Evolutionary conservation across 2,113 vertebrate genomes (phyloP).

Genomic region (Prochilodus magdalenae): DNA sequence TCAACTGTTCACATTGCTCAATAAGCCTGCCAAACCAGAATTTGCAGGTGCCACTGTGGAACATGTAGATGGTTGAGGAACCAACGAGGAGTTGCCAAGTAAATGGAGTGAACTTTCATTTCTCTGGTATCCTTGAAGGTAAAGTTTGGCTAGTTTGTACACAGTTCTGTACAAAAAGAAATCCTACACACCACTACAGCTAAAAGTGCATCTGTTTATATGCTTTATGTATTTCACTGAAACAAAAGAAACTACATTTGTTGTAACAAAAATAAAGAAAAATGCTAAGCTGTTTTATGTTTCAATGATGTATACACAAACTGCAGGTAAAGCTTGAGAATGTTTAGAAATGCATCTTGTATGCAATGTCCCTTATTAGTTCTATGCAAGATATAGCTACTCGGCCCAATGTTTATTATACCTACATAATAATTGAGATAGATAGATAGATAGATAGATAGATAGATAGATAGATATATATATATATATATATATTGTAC

Average conservation of each 20-base stretch:
- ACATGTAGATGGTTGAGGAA: neutral
- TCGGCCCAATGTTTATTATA: too few species aligned
- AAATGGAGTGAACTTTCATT: neutral
- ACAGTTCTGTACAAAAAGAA: neutral
- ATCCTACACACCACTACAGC: conserved; percentile 13
- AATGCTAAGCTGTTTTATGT: neutral
- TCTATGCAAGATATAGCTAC: too few species aligned
- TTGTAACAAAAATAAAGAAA: conserved; percentile 38
- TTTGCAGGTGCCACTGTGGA: neutral
- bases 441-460: too few species aligned
- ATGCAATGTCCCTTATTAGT: too few species aligned
- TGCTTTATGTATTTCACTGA: neutral
- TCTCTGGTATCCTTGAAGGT: neutral
- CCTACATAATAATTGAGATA: too few species aligned
- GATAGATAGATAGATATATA: too few species aligned
- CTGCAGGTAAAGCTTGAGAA: too few species aligned
- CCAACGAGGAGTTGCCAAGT: neutral
- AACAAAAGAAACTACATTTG: neutral
- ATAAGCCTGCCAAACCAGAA: too few species aligned
- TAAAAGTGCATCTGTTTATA: neutral
- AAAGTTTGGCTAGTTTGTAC: neutral
- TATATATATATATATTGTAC: too few species aligned
- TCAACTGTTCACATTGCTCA: too few species aligned
- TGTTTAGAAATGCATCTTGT: too few species aligned
- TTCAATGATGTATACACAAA: neutral